Conservation (phyloP, 2,888 invertebrate species). For the Drosophila mettleri region DNA sequence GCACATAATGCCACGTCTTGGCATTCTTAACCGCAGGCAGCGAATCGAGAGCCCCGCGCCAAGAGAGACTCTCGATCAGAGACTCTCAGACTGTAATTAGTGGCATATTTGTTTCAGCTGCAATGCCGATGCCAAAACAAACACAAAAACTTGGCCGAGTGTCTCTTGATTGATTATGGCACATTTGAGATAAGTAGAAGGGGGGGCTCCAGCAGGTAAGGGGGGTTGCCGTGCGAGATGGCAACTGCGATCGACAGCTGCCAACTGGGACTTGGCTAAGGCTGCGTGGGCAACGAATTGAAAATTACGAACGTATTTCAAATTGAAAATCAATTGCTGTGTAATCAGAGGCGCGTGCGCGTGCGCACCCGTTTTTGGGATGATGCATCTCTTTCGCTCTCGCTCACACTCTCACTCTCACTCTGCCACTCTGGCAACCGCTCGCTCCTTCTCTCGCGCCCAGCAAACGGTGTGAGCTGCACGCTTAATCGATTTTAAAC, state of each 20-base stretch:
- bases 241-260: slow-evolving; percentile 5
- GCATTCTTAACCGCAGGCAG: slow-evolving; percentile 75
- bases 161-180: slow-evolving; percentile 72
- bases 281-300: slow-evolving; percentile 68
- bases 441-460: not conserved
- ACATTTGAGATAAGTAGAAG: slow-evolving; percentile 37
- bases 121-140: slow-evolving; percentile 65
- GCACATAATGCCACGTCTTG: slow-evolving; percentile 62
- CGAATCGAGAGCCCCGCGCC: slow-evolving; percentile 4
- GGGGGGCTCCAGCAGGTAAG: not conserved
- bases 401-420: not conserved
- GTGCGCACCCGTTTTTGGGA: slow-evolving; percentile 69
- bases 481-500: slow-evolving; percentile 64
- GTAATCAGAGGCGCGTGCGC: slow-evolving; percentile 78
- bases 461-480: slow-evolving; percentile 25
- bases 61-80: slow-evolving; percentile 29
- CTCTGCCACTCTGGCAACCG: not conserved
- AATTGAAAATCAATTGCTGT: slow-evolving; percentile 62
- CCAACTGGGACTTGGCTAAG: slow-evolving; percentile 22
- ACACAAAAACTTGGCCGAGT: slow-evolving; percentile 38
- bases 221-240: not conserved
- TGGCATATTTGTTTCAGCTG: slow-evolving; percentile 81
- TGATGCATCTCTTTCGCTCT: slow-evolving; percentile 16
- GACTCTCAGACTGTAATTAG: slow-evolving; percentile 69
- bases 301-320: slow-evolving; percentile 39